These are phyloP conservation scores for Dallia pectoralis DNA, from an alignment of 2,797 vertebrate species.

Conservation along the genomic window DNA sequence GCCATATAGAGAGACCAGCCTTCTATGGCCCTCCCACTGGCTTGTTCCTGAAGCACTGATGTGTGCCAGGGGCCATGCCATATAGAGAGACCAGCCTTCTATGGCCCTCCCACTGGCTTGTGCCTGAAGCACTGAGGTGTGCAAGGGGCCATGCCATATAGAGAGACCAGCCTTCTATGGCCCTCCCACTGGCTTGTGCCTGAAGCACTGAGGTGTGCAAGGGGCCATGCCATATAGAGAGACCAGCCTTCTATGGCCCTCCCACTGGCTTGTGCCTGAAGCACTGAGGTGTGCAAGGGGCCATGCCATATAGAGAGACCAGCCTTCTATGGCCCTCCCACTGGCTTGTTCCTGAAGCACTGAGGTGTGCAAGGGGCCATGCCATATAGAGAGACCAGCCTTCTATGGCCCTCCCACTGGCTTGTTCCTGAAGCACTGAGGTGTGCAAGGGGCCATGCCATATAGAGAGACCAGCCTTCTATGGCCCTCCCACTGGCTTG, in stretches of 20 bases:
- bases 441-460: slow-evolving; percentile 18
- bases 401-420: slow-evolving; percentile 37
- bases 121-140: slow-evolving; percentile 8
- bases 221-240: slow-evolving; percentile 20
- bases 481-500: slow-evolving; percentile 36
- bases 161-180: slow-evolving; percentile 30
- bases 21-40: slow-evolving; percentile 37
- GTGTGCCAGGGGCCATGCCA: slow-evolving; percentile 17
- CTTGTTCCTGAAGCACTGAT: slow-evolving; percentile 15
- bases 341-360: slow-evolving; percentile 34
- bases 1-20: slow-evolving; percentile 28
- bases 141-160: slow-evolving; percentile 20
- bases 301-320: slow-evolving; percentile 18
- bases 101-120: slow-evolving; percentile 36
- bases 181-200: slow-evolving; percentile 37
- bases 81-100: slow-evolving; percentile 30
- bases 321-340: slow-evolving; percentile 38
- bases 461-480: slow-evolving; percentile 30
- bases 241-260: slow-evolving; percentile 34
- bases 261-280: slow-evolving; percentile 38
- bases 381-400: slow-evolving; percentile 28
- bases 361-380: slow-evolving; percentile 12
- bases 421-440: slow-evolving; percentile 15
- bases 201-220: background rate
- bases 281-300: slow-evolving; percentile 9